These are phyloP conservation scores for Frankliniella intonsa DNA, from an alignment of 2,888 invertebrate genomes.

Conservation along the genomic window DNA sequence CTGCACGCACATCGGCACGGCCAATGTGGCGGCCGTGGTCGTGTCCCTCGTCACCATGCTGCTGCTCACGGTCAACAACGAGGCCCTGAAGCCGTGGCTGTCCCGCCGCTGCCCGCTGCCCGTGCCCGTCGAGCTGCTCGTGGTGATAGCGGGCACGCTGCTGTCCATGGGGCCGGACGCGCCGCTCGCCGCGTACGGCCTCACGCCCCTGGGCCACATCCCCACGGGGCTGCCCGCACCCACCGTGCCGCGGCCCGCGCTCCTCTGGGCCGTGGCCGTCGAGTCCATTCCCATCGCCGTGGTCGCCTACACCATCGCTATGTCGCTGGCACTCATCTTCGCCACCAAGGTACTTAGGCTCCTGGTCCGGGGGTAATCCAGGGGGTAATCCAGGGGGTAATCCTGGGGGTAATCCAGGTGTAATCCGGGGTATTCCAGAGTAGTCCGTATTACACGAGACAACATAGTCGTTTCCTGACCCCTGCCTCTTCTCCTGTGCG, in stretches of 20 bases:
- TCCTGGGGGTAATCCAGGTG: too few species aligned
- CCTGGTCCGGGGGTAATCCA: too few species aligned
- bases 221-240: constrained; percentile 72
- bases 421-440: too few species aligned
- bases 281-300: constrained; percentile 68
- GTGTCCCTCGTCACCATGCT: constrained; percentile 65
- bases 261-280: constrained; percentile 56
- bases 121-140: constrained; percentile 77
- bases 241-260: constrained; percentile 55
- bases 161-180: constrained; percentile 56
- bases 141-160: constrained; percentile 67
- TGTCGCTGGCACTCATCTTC: constrained; percentile 78
- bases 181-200: constrained; percentile 55
- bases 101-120: constrained; percentile 65
- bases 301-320: constrained; percentile 71
- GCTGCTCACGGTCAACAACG: constrained; percentile 64
- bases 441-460: too few species aligned
- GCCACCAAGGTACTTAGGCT: constrained; percentile 56
- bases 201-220: constrained; percentile 68
- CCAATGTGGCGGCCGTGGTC: constrained; percentile 63
- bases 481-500: background rate
- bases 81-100: constrained; percentile 66
- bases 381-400: too few species aligned
- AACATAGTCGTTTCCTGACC: too few species aligned
- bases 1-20: constrained; percentile 47